Conservation (phyloP, 2,888 invertebrate species). For the Malthinus seriepunctatus region DNA sequence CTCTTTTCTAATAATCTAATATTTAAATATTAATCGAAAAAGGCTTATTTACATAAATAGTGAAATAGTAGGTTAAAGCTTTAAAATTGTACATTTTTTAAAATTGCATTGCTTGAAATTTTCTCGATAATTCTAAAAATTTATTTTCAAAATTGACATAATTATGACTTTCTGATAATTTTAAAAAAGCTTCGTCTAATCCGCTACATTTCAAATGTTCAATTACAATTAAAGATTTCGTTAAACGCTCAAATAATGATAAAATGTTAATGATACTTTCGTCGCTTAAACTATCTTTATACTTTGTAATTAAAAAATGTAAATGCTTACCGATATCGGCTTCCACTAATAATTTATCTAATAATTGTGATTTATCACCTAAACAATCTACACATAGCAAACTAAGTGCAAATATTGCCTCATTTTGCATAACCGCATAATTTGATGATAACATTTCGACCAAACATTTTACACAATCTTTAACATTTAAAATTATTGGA, state of each 20-base stretch:
- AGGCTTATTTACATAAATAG: too few species aligned
- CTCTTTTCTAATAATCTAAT: too few species aligned
- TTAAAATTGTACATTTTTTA: too few species aligned
- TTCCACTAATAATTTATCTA: conserved; percentile 32
- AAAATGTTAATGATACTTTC: conserved; percentile 47
- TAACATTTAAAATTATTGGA: conserved; percentile 56
- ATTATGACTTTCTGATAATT: conserved; percentile 22
- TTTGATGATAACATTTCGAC: conserved; percentile 83
- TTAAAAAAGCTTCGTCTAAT: conserved; percentile 28
- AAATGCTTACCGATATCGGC: conserved; percentile 48
- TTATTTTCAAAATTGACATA: conserved; percentile 16
- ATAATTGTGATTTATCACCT: not conserved
- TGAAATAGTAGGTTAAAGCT: too few species aligned
- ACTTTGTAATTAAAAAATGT: conserved; percentile 46
- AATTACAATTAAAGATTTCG: conserved; percentile 35
- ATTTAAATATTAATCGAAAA: too few species aligned
- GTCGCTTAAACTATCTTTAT: conserved; percentile 48
- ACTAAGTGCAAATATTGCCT: conserved; percentile 74
- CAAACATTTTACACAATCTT: conserved; percentile 74
- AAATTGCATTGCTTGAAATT: too few species aligned
- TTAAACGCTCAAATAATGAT: conserved; percentile 44
- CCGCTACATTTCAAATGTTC: conserved; percentile 41
- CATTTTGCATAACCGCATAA: conserved; percentile 87
- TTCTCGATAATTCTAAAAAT: conserved; percentile 6
- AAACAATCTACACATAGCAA: conserved; percentile 58